phyloP scores from a whole-genome alignment of 2,113 vertebrate genomes.

The Ciconia stormi region DNA sequence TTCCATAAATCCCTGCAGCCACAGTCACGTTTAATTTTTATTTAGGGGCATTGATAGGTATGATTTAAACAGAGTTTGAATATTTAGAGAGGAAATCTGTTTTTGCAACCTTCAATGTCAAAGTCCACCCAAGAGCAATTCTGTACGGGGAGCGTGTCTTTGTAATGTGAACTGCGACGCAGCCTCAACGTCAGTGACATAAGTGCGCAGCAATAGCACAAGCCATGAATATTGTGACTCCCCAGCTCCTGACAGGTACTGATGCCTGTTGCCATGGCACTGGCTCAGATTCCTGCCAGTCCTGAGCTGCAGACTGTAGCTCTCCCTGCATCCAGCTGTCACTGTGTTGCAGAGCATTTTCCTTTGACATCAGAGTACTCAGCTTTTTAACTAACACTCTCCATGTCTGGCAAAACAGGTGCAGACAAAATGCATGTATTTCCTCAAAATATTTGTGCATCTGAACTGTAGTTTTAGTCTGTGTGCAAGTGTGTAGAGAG shows the following conservation, averaged over 20 bases:
- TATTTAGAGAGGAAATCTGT: not conserved
- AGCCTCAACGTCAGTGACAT: not conserved
- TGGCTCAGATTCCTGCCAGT: conserved; percentile 36
- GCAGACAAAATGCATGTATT: not conserved
- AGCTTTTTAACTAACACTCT: not conserved
- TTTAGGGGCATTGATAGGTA: not conserved
- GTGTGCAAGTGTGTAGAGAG: not conserved
- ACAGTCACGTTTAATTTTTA: not conserved
- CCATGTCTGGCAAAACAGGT: not conserved
- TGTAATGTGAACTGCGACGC: not conserved
- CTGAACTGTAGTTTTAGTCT: not conserved
- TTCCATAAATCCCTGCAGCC: not conserved
- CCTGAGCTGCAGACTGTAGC: conserved; percentile 20
- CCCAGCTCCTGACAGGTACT: conserved; percentile 40
- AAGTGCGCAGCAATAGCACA: not conserved
- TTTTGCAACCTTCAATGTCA: not conserved
- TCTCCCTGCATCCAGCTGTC: conserved; percentile 41
- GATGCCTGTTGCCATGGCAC: conserved; percentile 50
- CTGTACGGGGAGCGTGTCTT: not conserved
- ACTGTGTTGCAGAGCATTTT: conserved; percentile 22
- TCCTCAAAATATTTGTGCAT: conserved; percentile 18
- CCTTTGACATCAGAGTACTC: conserved; percentile 15
- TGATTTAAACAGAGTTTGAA: not conserved
- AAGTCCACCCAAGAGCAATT: not conserved
- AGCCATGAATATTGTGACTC: not conserved